These are phyloP conservation scores for Athalia circularis DNA, from an alignment of 2,888 invertebrate species.

Conservation along the genomic window DNA sequence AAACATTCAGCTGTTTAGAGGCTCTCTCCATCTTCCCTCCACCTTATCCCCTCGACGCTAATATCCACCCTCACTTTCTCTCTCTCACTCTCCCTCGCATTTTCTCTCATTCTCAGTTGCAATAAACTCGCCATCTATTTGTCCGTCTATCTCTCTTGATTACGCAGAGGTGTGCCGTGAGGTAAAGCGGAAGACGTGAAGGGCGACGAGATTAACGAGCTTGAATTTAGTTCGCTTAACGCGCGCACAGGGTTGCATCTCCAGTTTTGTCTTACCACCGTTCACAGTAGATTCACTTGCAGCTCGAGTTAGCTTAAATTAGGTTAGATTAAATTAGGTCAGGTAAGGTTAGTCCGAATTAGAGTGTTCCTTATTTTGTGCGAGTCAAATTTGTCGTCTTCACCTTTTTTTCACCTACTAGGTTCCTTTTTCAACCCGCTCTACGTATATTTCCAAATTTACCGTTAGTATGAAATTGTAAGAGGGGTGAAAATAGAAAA, in stretches of 20 bases:
- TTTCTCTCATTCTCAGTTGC: constrained; percentile 2
- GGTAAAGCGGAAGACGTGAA: constrained; percentile 12
- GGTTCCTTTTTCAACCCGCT: no score
- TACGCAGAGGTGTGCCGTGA: neutral
- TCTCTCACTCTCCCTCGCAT: neutral
- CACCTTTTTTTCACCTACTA: no score
- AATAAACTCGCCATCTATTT: constrained; percentile 21
- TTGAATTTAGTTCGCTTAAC: constrained; percentile 26
- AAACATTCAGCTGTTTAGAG: constrained; percentile 11
- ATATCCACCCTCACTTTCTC: neutral
- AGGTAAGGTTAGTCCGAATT: no score
- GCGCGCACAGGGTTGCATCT: neutral
- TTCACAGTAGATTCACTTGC: constrained; percentile 12
- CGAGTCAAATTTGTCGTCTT: no score
- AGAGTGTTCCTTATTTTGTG: no score
- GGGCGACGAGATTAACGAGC: constrained; percentile 28
- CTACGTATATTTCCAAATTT: no score
- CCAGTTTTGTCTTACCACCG: neutral
- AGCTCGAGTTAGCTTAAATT: no score
- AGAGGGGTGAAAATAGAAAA: no score
- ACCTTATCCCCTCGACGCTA: neutral
- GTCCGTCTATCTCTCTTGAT: constrained; percentile 29
- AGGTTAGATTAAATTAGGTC: no score
- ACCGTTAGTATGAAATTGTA: no score
- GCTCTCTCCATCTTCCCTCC: neutral